Percentiles rank a stretch among this genome's conserved stretches.
Evolutionary conservation across 2,888 invertebrate species (phyloP).

Genomic region (Drosophila imparisetae): DNA sequence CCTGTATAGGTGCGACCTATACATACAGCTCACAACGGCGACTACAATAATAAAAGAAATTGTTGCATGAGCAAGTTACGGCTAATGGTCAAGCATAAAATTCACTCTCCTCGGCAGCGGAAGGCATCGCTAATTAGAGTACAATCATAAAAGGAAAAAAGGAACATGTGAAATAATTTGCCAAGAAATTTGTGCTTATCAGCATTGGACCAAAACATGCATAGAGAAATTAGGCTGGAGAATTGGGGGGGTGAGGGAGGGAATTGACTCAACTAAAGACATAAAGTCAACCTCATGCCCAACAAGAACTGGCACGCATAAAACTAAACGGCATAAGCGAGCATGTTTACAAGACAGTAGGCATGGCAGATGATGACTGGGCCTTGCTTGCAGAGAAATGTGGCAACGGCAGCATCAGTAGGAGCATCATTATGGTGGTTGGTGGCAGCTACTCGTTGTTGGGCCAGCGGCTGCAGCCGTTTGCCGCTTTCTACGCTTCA

Average conservation of each 20-base stretch:
- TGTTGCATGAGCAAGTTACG: slow-evolving; percentile 14
- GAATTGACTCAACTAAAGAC: slow-evolving; percentile 43
- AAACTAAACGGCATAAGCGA: slow-evolving; percentile 55
- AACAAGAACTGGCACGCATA: slow-evolving; percentile 23
- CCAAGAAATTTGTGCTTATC: slow-evolving; percentile 49
- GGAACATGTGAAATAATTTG: slow-evolving; percentile 54
- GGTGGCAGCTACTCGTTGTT: slow-evolving; percentile 28
- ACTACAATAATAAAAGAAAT: slow-evolving; percentile 18
- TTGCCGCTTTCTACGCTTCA: slow-evolving; percentile 47
- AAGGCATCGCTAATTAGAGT: slow-evolving; percentile 37
- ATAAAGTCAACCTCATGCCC: slow-evolving; percentile 40
- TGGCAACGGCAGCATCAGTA: background rate
- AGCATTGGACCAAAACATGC: slow-evolving; percentile 9
- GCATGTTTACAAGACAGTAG: slow-evolving; percentile 48
- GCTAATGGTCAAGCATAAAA: slow-evolving; percentile 37
- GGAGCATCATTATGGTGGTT: slow-evolving; percentile 38
- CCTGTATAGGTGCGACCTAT: slow-evolving; percentile 14
- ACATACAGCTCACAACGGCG: background rate
- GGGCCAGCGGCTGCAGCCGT: slow-evolving; percentile 41
- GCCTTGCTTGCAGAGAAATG: background rate
- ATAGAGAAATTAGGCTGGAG: background rate
- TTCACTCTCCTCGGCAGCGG: slow-evolving; percentile 18
- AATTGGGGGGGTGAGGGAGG: background rate
- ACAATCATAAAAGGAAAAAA: slow-evolving; percentile 45
- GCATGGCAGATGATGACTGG: slow-evolving; percentile 23